Conservation (phyloP, 2,797 vertebrate genomes). For the Glossophaga mutica region DNA sequence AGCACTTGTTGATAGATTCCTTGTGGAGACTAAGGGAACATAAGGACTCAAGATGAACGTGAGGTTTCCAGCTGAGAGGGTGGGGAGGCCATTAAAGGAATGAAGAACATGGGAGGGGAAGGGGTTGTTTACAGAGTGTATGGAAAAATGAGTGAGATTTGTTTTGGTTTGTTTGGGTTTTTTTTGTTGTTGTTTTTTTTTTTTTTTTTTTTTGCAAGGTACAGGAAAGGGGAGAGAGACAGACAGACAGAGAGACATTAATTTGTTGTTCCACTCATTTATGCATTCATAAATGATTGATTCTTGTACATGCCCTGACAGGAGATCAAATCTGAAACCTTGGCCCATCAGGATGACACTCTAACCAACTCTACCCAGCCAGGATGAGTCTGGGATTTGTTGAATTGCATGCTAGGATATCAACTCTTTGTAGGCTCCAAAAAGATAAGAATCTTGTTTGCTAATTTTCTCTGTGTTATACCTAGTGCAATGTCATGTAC, state of each 20-base stretch:
- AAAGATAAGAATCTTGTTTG: not conserved
- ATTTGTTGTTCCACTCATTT: not conserved
- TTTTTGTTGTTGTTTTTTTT: no score
- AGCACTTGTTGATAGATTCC: not conserved
- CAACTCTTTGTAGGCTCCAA: not conserved
- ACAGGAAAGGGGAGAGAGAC: not conserved
- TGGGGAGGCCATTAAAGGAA: not conserved
- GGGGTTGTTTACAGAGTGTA: not conserved
- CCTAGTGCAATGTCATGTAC: not conserved
- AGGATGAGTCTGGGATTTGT: not conserved
- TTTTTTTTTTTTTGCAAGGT: fast-evolving
- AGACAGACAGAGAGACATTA: not conserved
- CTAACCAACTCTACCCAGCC: not conserved
- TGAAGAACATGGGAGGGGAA: not conserved
- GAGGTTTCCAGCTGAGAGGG: slow-evolving; percentile 25
- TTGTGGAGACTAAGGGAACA: slow-evolving; percentile 3
- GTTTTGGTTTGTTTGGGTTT: no score
- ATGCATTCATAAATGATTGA: not conserved
- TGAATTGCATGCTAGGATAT: not conserved
- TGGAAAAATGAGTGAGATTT: not conserved
- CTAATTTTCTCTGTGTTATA: not conserved
- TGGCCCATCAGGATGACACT: not conserved
- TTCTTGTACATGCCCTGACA: not conserved
- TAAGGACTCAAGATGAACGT: slow-evolving; percentile 42
- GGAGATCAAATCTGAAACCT: not conserved